Conservation (phyloP, 2,797 vertebrate species). For the Sylvia borin region DNA sequence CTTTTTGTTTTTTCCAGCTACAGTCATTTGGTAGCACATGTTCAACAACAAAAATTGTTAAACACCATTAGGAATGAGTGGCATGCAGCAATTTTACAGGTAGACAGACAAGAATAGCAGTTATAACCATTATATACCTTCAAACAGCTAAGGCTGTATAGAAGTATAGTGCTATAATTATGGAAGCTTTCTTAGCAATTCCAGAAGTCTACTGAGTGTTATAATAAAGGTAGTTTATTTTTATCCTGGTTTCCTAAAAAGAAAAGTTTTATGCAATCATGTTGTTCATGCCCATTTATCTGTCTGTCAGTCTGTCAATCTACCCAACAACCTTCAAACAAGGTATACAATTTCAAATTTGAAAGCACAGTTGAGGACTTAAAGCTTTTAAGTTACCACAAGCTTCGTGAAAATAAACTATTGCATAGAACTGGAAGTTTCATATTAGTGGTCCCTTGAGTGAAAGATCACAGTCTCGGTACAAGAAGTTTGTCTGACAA, state of each 20-base stretch:
- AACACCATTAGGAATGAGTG: constrained; percentile 16
- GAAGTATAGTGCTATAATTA: background rate
- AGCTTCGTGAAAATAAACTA: background rate
- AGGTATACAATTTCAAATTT: background rate
- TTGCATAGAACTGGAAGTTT: background rate
- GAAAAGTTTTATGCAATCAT: background rate
- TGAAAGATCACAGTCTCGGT: background rate
- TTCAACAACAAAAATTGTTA: background rate
- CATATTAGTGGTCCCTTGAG: background rate
- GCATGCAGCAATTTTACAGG: background rate
- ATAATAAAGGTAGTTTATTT: constrained; percentile 1
- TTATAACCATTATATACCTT: constrained; percentile 9
- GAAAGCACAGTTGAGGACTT: background rate
- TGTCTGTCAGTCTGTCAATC: background rate
- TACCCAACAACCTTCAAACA: background rate
- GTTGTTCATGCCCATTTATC: background rate
- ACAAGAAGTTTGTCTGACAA: background rate
- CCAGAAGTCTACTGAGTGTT: background rate
- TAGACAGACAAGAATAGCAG: constrained; percentile 4
- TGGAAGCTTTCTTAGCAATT: constrained; percentile 8
- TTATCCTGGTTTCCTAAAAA: constrained; percentile 12
- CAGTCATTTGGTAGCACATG: background rate
- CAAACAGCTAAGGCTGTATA: background rate
- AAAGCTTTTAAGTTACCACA: background rate
- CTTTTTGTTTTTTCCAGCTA: background rate